phyloP scores from a whole-genome alignment of 2,797 vertebrate species.

The Malacoctenus gilli region DNA sequence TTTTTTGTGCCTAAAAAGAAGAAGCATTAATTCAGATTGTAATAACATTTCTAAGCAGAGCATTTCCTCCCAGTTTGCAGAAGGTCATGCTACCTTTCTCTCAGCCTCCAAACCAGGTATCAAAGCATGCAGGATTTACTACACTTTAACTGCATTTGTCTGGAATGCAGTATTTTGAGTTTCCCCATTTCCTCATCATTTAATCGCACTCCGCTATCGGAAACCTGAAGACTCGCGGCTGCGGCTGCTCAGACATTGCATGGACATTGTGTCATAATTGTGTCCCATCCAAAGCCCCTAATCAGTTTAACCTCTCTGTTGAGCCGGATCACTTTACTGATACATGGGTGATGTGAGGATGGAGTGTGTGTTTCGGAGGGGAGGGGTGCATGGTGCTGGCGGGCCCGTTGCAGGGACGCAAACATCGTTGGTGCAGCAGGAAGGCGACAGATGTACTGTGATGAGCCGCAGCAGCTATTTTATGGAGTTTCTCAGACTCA shows the following conservation, averaged over 20 bases:
- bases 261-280: slow-evolving; percentile 80
- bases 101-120: slow-evolving; percentile 64
- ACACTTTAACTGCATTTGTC: slow-evolving; percentile 77
- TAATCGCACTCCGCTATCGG: slow-evolving; percentile 69
- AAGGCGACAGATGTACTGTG: slow-evolving; percentile 6
- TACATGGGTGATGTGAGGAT: slow-evolving; percentile 55
- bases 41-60: no score
- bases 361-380: slow-evolving; percentile 51
- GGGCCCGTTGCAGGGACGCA: slow-evolving; percentile 32
- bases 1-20: no score
- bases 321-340: slow-evolving; percentile 78
- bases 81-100: slow-evolving; percentile 48
- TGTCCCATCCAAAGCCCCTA: slow-evolving; percentile 76
- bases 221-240: slow-evolving; percentile 67
- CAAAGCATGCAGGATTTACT: slow-evolving; percentile 64
- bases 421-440: slow-evolving; percentile 19
- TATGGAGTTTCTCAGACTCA: slow-evolving; percentile 21
- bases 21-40: no score
- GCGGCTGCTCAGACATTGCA: slow-evolving; percentile 65
- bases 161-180: slow-evolving; percentile 81
- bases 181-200: slow-evolving; percentile 77
- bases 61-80: slow-evolving; percentile 1
- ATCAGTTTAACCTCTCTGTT: slow-evolving; percentile 81
- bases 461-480: slow-evolving; percentile 19
- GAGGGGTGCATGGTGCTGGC: slow-evolving; percentile 42